These are phyloP conservation scores for Hydrophis major DNA, from an alignment of 2,797 vertebrate species.

Conservation along the genomic window DNA sequence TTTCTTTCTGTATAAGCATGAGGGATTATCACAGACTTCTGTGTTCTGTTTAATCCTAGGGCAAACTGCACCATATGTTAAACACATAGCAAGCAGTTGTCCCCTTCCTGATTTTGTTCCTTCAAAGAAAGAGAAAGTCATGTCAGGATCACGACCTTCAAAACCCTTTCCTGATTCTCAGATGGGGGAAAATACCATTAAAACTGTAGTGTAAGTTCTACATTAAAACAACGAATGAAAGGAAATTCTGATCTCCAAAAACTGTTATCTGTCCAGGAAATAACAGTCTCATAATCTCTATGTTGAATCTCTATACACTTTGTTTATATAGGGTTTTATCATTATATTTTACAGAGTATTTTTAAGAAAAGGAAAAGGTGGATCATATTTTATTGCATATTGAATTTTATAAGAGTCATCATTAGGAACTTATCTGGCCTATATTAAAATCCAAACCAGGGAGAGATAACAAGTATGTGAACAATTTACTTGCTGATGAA, in stretches of 20 bases:
- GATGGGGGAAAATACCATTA: not conserved
- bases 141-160: not conserved
- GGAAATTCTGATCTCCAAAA: not conserved
- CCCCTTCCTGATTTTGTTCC: not conserved
- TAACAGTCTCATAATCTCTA: not conserved
- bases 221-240: not conserved
- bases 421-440: not conserved
- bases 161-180: not conserved
- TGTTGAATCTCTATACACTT: not conserved
- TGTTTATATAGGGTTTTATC: not conserved
- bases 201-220: not conserved
- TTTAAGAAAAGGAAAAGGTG: not conserved
- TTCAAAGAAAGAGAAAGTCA: not conserved
- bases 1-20: not conserved
- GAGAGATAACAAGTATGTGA: not conserved
- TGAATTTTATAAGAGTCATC: not conserved
- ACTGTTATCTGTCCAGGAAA: not conserved
- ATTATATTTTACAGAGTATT: not conserved
- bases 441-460: not conserved
- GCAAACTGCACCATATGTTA: not conserved
- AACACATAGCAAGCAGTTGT: not conserved
- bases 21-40: constrained; percentile 57
- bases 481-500: not conserved
- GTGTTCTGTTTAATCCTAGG: constrained; percentile 62
- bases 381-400: not conserved